These are phyloP conservation scores for Chorisops tibialis DNA, from an alignment of 2,888 invertebrate species.

Conservation along the genomic window DNA sequence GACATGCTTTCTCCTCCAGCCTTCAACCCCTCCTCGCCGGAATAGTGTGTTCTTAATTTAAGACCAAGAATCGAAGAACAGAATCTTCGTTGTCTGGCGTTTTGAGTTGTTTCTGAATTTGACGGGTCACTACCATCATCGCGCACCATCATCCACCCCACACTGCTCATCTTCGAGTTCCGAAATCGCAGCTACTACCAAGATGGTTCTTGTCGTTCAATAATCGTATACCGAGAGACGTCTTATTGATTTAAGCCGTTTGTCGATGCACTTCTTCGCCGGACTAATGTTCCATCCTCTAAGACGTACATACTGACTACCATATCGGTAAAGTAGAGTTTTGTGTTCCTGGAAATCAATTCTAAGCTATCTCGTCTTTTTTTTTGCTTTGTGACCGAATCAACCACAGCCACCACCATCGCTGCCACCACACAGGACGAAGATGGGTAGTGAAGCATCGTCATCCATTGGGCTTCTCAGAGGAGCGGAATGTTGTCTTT, in stretches of 20 bases:
- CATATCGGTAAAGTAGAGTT: conserved; percentile 20
- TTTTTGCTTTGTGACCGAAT: conserved; percentile 1
- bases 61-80: conserved; percentile 17
- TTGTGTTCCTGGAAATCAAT: conserved; percentile 25
- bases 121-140: conserved; percentile 28
- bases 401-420: conserved; percentile 16
- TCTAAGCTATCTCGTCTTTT: conserved; percentile 19
- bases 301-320: conserved; percentile 1
- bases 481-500: conserved; percentile 27
- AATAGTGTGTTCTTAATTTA: conserved; percentile 4
- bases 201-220: conserved; percentile 32
- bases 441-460: not conserved
- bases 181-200: conserved; percentile 24
- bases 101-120: conserved; percentile 33
- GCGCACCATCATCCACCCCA: not conserved
- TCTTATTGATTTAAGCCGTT: conserved; percentile 31
- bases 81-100: conserved; percentile 20
- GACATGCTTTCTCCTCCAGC: not conserved
- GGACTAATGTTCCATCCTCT: conserved; percentile 21
- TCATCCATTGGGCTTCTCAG: too few relatives aligned
- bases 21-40: too few relatives aligned
- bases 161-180: conserved; percentile 21
- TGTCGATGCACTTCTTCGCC: conserved; percentile 30
- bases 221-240: conserved; percentile 27
- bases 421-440: not conserved